A percentile compares a stretch with the other conserved stretches of the same genome.
Conservation (phyloP, 2,888 invertebrate species). For the Lottia scabra region DNA sequence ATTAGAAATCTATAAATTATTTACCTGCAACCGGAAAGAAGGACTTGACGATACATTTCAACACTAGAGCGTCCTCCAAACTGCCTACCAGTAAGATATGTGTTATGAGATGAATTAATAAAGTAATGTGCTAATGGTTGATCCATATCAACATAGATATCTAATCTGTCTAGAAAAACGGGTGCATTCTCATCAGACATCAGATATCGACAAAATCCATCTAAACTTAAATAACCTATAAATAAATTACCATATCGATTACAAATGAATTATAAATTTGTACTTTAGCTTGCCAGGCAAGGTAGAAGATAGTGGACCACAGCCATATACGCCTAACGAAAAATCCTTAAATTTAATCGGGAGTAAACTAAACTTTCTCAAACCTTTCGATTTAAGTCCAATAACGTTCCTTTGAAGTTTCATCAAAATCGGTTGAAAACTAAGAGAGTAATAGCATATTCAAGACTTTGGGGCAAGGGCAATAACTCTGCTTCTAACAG, state of each 20-base stretch:
- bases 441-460: too few relatives aligned
- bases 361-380: too few relatives aligned
- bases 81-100: conserved; percentile 78
- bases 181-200: conserved; percentile 99
- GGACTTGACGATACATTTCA: conserved; percentile 98
- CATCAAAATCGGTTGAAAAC: too few relatives aligned
- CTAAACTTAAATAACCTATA: conserved; percentile 80
- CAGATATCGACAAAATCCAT: conserved; percentile 96
- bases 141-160: conserved; percentile 94
- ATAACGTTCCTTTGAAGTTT: too few relatives aligned
- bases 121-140: conserved; percentile 98
- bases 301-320: too few relatives aligned
- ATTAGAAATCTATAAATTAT: conserved; percentile 27
- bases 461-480: too few relatives aligned
- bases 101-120: conserved; percentile 84
- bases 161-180: conserved; percentile 96
- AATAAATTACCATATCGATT: neutral
- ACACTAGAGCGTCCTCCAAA: conserved; percentile 97
- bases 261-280: too few relatives aligned
- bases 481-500: too few relatives aligned
- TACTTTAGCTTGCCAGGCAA: too few relatives aligned
- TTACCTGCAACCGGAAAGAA: conserved; percentile 95
- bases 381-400: too few relatives aligned
- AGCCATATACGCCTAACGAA: too few relatives aligned
- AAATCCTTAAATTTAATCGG: too few relatives aligned